Conservation (phyloP, 1,140 invertebrate species). For the Leptoteleia sp. region DNA sequence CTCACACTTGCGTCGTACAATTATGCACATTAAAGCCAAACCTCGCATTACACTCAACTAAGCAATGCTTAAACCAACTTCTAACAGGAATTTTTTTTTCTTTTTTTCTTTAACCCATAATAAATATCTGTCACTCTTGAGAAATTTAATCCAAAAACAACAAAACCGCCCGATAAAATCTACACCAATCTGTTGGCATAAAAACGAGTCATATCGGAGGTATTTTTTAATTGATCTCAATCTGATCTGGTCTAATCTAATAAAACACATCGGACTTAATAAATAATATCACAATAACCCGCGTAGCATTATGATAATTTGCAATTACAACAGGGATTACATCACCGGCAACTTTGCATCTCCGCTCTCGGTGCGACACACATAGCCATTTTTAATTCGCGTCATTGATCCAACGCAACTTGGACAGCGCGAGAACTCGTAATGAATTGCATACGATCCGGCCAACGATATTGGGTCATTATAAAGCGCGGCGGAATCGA, state of each 20-base stretch:
- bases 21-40: too few species aligned
- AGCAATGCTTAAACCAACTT: too few species aligned
- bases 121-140: too few species aligned
- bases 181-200: too few species aligned
- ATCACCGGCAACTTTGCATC: not conserved
- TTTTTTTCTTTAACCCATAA: too few species aligned
- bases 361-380: slow-evolving; percentile 9
- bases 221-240: too few species aligned
- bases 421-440: slow-evolving; percentile 24
- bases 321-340: slow-evolving; percentile 6
- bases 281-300: slow-evolving; percentile 1
- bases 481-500: slow-evolving; percentile 37
- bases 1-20: too few species aligned
- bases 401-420: slow-evolving; percentile 37
- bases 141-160: too few species aligned
- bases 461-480: slow-evolving; percentile 34
- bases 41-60: too few species aligned
- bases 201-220: too few species aligned
- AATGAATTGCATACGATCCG: slow-evolving; percentile 42
- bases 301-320: slow-evolving; percentile 2
- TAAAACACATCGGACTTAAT: not conserved
- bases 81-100: too few species aligned
- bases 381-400: slow-evolving; percentile 15
- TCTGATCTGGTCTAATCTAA: not conserved
- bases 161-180: too few species aligned